Conservation (phyloP, 2,797 vertebrate species). For the Pitangus sulphuratus region DNA sequence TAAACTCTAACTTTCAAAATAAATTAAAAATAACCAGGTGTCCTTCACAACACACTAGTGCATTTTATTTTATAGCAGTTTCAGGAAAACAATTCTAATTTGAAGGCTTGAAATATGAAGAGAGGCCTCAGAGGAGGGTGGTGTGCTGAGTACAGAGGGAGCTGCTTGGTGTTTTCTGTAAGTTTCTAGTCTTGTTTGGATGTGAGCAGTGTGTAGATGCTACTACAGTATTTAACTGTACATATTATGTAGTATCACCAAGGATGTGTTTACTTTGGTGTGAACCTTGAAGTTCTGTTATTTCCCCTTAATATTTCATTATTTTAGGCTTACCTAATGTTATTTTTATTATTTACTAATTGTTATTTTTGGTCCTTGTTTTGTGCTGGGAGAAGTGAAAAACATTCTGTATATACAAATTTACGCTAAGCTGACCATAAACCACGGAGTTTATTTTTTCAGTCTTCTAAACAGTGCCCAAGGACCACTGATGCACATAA, state of each 20-base stretch:
- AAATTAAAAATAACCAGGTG: not conserved
- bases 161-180: not conserved
- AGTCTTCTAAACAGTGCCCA: not conserved
- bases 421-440: not conserved
- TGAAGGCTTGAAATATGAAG: not conserved
- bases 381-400: not conserved
- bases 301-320: not conserved
- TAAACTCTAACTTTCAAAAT: not conserved
- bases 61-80: not conserved
- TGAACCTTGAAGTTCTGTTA: not conserved
- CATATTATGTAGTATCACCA: not conserved
- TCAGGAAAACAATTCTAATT: not conserved
- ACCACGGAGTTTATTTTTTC: not conserved
- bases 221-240: not conserved
- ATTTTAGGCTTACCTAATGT: not conserved
- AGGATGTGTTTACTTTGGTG: not conserved
- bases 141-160: not conserved
- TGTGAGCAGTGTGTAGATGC: not conserved
- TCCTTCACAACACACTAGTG: not conserved
- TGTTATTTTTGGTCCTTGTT: not conserved
- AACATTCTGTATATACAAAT: not conserved
- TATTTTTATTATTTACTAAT: not conserved
- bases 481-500: not conserved
- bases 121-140: not conserved
- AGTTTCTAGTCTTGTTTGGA: not conserved